A percentile compares a stretch with the other conserved stretches of the same genome.
Evolutionary conservation across 2,888 invertebrate species (phyloP).

Genomic region (Megalurothrips usitatus): DNA sequence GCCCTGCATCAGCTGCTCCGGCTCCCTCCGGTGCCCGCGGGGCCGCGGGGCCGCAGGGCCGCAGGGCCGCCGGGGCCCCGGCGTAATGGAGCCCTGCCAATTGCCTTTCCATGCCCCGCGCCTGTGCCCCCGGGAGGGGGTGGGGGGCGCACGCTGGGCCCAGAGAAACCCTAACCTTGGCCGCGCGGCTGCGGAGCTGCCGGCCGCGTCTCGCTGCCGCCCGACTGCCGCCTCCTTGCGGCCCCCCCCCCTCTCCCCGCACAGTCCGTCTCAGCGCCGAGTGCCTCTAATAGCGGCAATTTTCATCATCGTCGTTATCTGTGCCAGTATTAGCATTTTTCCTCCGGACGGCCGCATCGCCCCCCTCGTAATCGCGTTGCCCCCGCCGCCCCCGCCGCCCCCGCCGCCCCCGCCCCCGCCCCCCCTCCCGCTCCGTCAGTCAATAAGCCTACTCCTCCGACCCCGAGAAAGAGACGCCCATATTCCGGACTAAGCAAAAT

Average conservation of each 20-base stretch:
- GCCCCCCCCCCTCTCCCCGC: neutral
- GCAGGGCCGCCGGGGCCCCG: too few species aligned
- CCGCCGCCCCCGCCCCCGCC: neutral
- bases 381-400: neutral
- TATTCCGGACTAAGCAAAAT: too few species aligned
- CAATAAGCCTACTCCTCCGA: neutral
- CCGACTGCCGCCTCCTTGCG: neutral
- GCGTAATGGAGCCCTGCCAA: neutral
- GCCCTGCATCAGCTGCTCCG: neutral
- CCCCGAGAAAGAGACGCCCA: neutral
- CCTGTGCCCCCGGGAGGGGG: neutral
- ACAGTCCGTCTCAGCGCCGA: neutral
- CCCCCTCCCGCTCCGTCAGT: neutral
- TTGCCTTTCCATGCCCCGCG: constrained; percentile 18
- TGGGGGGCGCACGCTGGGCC: too few species aligned
- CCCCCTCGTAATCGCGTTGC: neutral
- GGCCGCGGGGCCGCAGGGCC: too few species aligned
- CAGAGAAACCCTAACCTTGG: neutral
- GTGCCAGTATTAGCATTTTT: constrained; percentile 16
- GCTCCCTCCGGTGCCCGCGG: neutral
- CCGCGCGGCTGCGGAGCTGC: neutral
- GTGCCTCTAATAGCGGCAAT: constrained; percentile 8
- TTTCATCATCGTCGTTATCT: constrained; percentile 19
- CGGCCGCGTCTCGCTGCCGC: neutral
- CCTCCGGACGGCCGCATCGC: neutral